A percentile compares a stretch with the other conserved stretches of the same genome.
Evolutionary conservation across 2,797 vertebrate species (phyloP).

Genomic region (Okamejei kenojei): DNA sequence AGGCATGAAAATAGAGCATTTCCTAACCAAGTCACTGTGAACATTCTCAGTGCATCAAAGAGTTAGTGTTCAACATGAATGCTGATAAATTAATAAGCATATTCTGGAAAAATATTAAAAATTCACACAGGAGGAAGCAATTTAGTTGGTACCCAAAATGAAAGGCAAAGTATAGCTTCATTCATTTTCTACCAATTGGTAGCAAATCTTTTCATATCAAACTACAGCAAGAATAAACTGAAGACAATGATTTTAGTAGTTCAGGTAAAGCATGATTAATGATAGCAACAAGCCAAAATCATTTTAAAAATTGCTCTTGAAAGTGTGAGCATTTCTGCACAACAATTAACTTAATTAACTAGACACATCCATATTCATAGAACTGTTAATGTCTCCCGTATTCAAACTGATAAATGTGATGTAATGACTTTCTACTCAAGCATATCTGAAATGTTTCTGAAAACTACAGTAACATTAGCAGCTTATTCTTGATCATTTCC

Average conservation of each 20-base stretch:
- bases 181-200: slow-evolving; percentile 42
- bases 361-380: slow-evolving; percentile 87
- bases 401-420: slow-evolving; percentile 81
- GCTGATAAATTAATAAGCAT: slow-evolving; percentile 40
- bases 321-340: slow-evolving; percentile 77
- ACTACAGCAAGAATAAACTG: slow-evolving; percentile 44
- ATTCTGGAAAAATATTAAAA: slow-evolving; percentile 42
- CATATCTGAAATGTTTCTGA: slow-evolving; percentile 75
- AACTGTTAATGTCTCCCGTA: slow-evolving; percentile 78
- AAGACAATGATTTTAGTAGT: slow-evolving; percentile 49
- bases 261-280: slow-evolving; percentile 54
- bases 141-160: slow-evolving; percentile 42
- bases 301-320: slow-evolving; percentile 65
- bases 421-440: slow-evolving; percentile 80
- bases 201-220: slow-evolving; percentile 41
- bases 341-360: slow-evolving; percentile 91
- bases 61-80: slow-evolving; percentile 40
- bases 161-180: background rate
- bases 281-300: slow-evolving; percentile 52
- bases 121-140: slow-evolving; percentile 43
- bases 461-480: slow-evolving; percentile 61
- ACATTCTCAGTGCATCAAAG: slow-evolving; percentile 39
- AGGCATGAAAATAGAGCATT: slow-evolving; percentile 22
- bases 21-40: slow-evolving; percentile 8
- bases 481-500: slow-evolving; percentile 59